phyloP scores from a whole-genome alignment of 2,113 vertebrate genomes.

The Thryonomys swinderianus region DNA sequence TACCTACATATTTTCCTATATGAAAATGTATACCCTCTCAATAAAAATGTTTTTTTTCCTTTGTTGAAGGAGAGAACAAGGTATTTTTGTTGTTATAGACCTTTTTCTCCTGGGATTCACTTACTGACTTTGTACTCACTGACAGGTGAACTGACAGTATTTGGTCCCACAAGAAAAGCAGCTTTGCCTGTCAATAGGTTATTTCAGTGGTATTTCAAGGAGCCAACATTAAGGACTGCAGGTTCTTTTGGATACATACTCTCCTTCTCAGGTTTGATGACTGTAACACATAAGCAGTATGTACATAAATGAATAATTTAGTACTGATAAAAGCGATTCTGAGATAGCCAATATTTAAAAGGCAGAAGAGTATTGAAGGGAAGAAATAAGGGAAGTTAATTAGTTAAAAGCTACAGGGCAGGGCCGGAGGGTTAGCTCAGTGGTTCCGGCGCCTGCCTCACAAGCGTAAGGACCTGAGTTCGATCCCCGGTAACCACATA shows the following conservation, averaged over 20 bases:
- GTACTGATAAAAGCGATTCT: neutral
- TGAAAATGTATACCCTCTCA: neutral
- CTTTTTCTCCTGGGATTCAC: neutral
- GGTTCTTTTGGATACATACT: neutral
- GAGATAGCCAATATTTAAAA: neutral
- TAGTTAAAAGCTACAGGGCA: neutral
- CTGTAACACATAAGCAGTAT: neutral
- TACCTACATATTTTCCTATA: neutral
- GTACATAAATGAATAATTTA: neutral
- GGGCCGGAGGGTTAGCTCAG: too few relatives aligned
- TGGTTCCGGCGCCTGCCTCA: too few relatives aligned
- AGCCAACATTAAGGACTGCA: neutral
- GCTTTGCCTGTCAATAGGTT: neutral
- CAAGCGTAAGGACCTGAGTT: too few relatives aligned
- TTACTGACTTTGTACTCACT: neutral
- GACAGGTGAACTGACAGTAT: neutral
- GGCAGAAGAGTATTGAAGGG: neutral
- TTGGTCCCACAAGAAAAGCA: neutral
- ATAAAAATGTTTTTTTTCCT: neutral
- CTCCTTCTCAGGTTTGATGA: neutral
- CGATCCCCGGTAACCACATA: too few relatives aligned
- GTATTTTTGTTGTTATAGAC: neutral
- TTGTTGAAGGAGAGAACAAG: neutral
- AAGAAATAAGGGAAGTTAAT: neutral
- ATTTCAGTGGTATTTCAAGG: neutral